These are phyloP conservation scores for Lutjanus argentimaculatus DNA, from an alignment of 2,797 vertebrate species.

Conservation along the genomic window DNA sequence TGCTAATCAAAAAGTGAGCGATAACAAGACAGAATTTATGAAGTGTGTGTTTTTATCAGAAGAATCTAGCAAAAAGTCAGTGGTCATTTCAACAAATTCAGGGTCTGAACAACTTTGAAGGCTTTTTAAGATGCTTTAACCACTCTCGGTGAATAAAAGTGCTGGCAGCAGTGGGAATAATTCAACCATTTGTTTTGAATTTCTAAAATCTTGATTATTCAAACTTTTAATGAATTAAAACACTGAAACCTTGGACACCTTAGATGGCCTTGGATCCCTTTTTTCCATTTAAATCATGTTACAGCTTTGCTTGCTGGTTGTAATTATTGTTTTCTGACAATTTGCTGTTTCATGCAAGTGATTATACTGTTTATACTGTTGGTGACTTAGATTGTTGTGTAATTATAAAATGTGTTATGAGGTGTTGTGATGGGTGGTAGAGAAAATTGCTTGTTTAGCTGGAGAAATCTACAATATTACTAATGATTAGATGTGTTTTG, in stretches of 20 bases:
- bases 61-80: not conserved
- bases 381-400: not conserved
- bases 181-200: not conserved
- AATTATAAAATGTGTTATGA: not conserved
- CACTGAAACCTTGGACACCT: not conserved
- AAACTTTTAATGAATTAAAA: not conserved
- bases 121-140: not conserved
- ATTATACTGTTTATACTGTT: not conserved
- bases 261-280: no score
- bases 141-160: not conserved
- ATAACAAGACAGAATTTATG: not conserved
- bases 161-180: not conserved
- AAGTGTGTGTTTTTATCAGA: not conserved
- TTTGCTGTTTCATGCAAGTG: not conserved
- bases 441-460: not conserved
- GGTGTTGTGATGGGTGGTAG: not conserved
- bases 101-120: not conserved
- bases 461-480: not conserved
- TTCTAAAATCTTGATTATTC: not conserved
- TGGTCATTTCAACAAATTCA: not conserved
- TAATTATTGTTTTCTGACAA: not conserved
- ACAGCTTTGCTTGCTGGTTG: not conserved
- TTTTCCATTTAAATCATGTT: not conserved
- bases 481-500: not conserved
- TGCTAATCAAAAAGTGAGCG: not conserved